These are phyloP conservation scores for Leucophora obtusa DNA, from an alignment of 2,888 invertebrate genomes.

Conservation along the genomic window DNA sequence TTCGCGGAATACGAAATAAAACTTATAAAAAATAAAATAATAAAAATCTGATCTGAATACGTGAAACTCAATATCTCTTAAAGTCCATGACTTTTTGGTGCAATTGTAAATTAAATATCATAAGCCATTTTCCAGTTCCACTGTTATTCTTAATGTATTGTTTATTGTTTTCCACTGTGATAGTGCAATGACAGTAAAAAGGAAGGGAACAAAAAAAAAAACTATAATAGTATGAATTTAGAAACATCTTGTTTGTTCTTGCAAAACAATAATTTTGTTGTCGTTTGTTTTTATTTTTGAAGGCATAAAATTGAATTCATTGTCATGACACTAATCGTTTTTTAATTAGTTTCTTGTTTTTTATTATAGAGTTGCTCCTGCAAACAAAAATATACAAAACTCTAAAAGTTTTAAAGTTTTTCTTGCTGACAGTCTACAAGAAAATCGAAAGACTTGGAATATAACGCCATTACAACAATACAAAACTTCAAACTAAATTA, in stretches of 20 bases:
- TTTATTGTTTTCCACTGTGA: conserved; percentile 19
- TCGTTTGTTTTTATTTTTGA: conserved; percentile 14
- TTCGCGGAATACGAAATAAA: too few relatives aligned
- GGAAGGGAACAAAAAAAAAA: neutral
- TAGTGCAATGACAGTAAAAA: conserved; percentile 21
- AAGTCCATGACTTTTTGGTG: too few relatives aligned
- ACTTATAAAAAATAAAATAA: too few relatives aligned
- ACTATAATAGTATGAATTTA: conserved; percentile 39
- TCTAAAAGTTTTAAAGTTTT: neutral
- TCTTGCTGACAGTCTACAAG: too few relatives aligned
- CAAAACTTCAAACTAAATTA: too few relatives aligned
- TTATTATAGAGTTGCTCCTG: neutral
- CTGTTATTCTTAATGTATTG: conserved; percentile 24
- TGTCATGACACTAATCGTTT: conserved; percentile 66
- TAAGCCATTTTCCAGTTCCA: conserved; percentile 23
- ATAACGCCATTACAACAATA: too few relatives aligned
- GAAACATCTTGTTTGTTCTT: conserved; percentile 53
- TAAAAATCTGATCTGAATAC: too few relatives aligned
- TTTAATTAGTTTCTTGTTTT: conserved; percentile 68
- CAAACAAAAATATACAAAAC: neutral
- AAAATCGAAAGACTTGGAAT: too few relatives aligned
- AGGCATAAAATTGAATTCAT: conserved; percentile 65
- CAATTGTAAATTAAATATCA: too few relatives aligned
- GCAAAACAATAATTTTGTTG: conserved; percentile 32
- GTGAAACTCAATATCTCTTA: too few relatives aligned